Percentiles rank a stretch among this genome's conserved stretches.
These are phyloP conservation scores for Neosalanx taihuensis DNA, from an alignment of 2,797 vertebrate species.

Conservation along the genomic window DNA sequence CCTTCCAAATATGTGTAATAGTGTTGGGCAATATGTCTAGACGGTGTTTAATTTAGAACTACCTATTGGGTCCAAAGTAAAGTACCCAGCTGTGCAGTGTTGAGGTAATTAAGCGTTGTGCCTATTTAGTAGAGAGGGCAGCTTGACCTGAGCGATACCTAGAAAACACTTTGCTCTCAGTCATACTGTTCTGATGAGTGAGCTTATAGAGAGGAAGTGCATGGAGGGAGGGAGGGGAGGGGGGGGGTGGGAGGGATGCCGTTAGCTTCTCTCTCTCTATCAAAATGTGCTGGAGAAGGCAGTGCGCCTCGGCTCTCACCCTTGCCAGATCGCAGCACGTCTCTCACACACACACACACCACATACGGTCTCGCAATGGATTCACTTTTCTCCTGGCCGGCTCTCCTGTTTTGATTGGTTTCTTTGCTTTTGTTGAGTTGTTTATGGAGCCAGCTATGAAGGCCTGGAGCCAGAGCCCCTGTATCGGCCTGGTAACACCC, in stretches of 20 bases:
- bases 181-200: too few relatives aligned
- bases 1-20: neutral
- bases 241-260: neutral
- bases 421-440: constrained; percentile 4
- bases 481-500: constrained; percentile 27
- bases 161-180: neutral
- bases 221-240: neutral
- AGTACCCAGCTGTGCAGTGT: neutral
- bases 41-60: constrained; percentile 30
- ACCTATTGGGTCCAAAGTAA: constrained; percentile 43
- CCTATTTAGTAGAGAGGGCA: constrained; percentile 25
- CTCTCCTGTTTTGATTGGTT: constrained; percentile 3
- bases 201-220: neutral
- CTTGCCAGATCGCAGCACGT: constrained; percentile 4
- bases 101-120: constrained; percentile 29
- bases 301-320: constrained; percentile 30
- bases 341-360: constrained; percentile 11
- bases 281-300: constrained; percentile 20
- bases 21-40: neutral
- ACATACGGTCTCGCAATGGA: neutral
- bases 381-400: neutral
- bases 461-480: constrained; percentile 15
- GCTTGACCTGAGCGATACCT: neutral
- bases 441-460: neutral
- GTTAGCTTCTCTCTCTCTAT: constrained; percentile 13